A percentile compares a stretch with the other conserved stretches of the same genome.
phyloP scores from a whole-genome alignment of 2,888 invertebrate species.

The Spodoptera littoralis region DNA sequence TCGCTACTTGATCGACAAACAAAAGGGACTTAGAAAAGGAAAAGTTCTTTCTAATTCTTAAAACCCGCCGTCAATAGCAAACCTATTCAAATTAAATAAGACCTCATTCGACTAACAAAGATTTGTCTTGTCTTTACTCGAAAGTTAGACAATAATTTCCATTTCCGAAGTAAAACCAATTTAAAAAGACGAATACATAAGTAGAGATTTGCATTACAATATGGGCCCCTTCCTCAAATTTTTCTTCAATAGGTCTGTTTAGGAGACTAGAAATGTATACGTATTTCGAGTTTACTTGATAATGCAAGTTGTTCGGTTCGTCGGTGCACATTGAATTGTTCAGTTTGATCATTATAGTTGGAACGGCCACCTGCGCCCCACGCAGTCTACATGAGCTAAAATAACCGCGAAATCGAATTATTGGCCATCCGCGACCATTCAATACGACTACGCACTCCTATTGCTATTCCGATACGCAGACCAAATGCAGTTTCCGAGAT shows the following conservation, averaged over 20 bases:
- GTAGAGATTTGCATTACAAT: constrained; percentile 81
- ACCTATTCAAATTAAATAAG: constrained; percentile 72
- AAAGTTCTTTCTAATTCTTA: constrained; percentile 39
- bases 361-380: constrained; percentile 76
- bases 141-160: constrained; percentile 82
- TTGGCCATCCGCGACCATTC: constrained; percentile 77
- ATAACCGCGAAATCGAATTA: constrained; percentile 87
- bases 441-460: constrained; percentile 74
- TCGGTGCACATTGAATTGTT: constrained; percentile 66
- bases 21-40: constrained; percentile 38
- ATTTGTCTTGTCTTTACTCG: constrained; percentile 70
- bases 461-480: constrained; percentile 71
- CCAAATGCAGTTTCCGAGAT: constrained; percentile 68
- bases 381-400: constrained; percentile 77
- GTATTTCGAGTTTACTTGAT: constrained; percentile 39
- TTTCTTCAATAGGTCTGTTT: constrained; percentile 47
- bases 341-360: constrained; percentile 76
- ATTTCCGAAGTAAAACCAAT: constrained; percentile 81
- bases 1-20: constrained; percentile 19
- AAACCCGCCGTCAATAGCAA: constrained; percentile 58
- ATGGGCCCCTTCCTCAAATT: constrained; percentile 62
- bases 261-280: neutral
- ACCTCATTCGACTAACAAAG: constrained; percentile 73
- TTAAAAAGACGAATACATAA: constrained; percentile 80
- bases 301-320: constrained; percentile 32